Conservation (phyloP, 2,113 vertebrate species). For the Chloropsis hardwickii region DNA sequence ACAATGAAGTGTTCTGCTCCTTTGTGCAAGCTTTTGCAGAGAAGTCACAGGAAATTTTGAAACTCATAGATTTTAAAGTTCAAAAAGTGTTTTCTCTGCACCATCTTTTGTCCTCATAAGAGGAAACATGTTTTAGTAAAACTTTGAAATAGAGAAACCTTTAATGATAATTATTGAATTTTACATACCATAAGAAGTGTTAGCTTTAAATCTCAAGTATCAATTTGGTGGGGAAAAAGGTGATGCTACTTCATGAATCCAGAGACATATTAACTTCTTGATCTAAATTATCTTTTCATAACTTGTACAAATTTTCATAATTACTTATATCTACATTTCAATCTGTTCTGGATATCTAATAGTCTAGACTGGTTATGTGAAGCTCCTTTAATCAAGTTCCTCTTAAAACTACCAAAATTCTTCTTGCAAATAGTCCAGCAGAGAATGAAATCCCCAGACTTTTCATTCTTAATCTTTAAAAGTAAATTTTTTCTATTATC, state of each 20-base stretch:
- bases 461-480: background rate
- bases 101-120: background rate
- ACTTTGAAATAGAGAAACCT: background rate
- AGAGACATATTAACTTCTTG: background rate
- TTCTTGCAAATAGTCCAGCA: background rate
- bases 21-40: fast-evolving
- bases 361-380: background rate
- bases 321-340: background rate
- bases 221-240: background rate
- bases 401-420: background rate
- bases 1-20: background rate
- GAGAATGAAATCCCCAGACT: background rate
- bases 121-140: background rate
- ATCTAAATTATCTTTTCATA: background rate
- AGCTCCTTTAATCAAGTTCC: background rate
- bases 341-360: background rate
- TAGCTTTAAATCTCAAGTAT: background rate
- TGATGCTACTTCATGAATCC: background rate
- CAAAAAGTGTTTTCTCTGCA: background rate
- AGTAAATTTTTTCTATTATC: background rate
- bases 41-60: background rate
- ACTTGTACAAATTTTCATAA: background rate
- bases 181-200: background rate
- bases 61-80: background rate
- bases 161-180: background rate